Percentiles rank a stretch among this genome's conserved stretches.
phyloP scores from a whole-genome alignment of 2,888 invertebrate genomes.

The Lepidonotus clava region DNA sequence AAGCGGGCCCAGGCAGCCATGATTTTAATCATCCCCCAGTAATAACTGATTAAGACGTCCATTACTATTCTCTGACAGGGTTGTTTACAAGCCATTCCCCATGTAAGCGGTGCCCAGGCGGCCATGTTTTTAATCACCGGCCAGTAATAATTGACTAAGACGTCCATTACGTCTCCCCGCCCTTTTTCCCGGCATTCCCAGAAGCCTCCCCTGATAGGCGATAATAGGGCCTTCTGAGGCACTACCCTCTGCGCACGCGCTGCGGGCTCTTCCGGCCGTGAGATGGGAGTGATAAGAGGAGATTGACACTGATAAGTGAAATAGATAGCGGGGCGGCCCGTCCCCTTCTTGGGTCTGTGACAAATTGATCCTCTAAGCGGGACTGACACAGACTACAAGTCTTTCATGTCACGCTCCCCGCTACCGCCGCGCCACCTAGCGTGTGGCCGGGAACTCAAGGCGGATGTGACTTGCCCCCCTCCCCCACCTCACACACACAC shows the following conservation, averaged over 20 bases:
- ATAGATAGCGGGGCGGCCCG: neutral
- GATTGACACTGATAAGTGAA: slow-evolving; percentile 31
- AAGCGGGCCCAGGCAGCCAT: no score
- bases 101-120: no score
- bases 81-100: no score
- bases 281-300: neutral
- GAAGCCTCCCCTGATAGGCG: neutral
- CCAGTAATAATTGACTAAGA: neutral
- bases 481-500: no score
- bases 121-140: neutral
- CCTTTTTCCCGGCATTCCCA: no score
- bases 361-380: neutral
- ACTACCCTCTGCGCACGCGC: neutral
- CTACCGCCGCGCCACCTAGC: neutral
- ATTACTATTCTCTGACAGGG: no score
- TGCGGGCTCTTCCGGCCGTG: neutral
- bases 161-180: neutral
- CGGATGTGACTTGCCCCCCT: no score
- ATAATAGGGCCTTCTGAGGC: neutral
- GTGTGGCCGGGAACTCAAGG: no score
- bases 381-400: neutral
- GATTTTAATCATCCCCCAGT: neutral
- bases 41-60: neutral
- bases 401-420: neutral
- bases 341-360: neutral